phyloP scores from a whole-genome alignment of 2,888 invertebrate species.

The Tenthredo scrophulariae region DNA sequence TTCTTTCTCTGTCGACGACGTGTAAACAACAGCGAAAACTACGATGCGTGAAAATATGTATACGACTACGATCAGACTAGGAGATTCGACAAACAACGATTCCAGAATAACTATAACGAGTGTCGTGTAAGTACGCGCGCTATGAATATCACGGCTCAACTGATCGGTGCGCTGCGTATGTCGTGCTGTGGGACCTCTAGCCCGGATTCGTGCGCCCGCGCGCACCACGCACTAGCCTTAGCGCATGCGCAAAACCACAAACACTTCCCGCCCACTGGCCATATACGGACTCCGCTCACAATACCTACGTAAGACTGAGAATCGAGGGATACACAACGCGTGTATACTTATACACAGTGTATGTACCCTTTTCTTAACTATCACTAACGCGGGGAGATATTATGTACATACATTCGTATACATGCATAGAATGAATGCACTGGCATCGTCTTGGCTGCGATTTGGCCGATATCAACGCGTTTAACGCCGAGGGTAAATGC shows the following conservation, averaged over 20 bases:
- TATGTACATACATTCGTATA: neutral
- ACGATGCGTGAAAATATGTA: constrained; percentile 1
- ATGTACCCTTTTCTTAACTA: constrained; percentile 51
- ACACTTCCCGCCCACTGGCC: constrained; percentile 74
- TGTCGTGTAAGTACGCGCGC: constrained; percentile 66
- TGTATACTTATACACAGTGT: constrained; percentile 15
- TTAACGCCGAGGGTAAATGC: constrained; percentile 14
- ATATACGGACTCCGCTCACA: constrained; percentile 73
- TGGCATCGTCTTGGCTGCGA: neutral
- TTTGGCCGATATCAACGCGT: constrained; percentile 22
- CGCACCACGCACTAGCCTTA: constrained; percentile 44
- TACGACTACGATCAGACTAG: neutral
- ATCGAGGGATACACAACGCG: constrained; percentile 43
- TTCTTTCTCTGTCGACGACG: neutral
- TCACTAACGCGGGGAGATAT: neutral
- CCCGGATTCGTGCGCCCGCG: constrained; percentile 48
- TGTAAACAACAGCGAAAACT: constrained; percentile 4
- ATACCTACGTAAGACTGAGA: constrained; percentile 50
- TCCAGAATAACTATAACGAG: constrained; percentile 2
- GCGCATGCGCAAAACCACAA: constrained; percentile 59
- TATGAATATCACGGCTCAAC: constrained; percentile 73
- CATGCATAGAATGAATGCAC: neutral
- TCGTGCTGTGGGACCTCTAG: constrained; percentile 50
- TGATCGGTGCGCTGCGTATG: constrained; percentile 60
- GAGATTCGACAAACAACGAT: constrained; percentile 12